Evolutionary conservation across 2,888 invertebrate genomes (phyloP).

Genomic region (Aphodius sticticus): DNA sequence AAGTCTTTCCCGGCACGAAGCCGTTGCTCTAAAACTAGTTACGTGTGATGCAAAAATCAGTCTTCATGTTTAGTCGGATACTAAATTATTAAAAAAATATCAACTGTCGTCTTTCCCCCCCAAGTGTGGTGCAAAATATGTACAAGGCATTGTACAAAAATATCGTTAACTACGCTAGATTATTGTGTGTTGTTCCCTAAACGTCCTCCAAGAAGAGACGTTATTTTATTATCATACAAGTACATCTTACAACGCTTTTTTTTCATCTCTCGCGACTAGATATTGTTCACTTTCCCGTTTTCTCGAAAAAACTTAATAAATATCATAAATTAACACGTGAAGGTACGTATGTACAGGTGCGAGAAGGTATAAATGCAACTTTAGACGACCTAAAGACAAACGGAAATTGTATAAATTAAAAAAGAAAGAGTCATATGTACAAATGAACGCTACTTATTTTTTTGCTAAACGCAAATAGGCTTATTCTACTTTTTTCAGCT

Average conservation of each 20-base stretch:
- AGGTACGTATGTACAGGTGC: not conserved
- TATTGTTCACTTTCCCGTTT: not conserved
- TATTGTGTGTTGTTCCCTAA: not conserved
- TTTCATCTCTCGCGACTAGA: not conserved
- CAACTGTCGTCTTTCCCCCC: not conserved
- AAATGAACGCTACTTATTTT: not conserved
- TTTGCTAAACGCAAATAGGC: not conserved
- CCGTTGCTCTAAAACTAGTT: not conserved
- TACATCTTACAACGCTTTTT: not conserved
- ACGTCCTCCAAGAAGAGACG: not conserved
- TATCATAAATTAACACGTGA: not conserved
- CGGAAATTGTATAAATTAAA: not conserved
- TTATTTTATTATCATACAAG: not conserved
- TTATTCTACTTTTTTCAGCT: constrained; percentile 62
- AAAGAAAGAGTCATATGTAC: not conserved
- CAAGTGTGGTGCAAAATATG: not conserved
- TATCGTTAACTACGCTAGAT: not conserved
- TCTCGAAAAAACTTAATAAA: not conserved
- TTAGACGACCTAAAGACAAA: not conserved
- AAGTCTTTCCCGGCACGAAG: not conserved
- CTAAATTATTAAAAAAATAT: not conserved
- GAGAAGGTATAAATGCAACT: not conserved
- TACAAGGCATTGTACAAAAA: not conserved
- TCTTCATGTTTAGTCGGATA: not conserved
- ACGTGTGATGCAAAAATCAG: not conserved